These are phyloP conservation scores for Scelioninae gen. 2 DNA, from an alignment of 2,888 invertebrate genomes.

Conservation along the genomic window DNA sequence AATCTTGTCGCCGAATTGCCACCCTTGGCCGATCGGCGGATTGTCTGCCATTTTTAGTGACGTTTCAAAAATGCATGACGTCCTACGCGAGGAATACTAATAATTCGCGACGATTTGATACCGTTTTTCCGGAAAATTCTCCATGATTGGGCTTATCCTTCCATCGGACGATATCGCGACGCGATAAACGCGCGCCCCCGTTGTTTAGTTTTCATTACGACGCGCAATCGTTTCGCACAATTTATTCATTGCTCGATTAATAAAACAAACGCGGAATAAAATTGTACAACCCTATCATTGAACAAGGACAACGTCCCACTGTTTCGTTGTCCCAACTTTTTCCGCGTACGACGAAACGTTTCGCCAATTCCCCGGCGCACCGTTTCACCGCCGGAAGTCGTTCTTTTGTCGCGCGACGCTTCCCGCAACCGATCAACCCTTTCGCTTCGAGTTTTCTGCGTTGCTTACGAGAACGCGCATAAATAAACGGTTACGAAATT, in stretches of 20 bases:
- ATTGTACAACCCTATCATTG: conserved; percentile 38
- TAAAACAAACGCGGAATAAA: conserved; percentile 2
- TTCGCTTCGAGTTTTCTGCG: conserved; percentile 37
- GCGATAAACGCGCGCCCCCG: conserved; percentile 46
- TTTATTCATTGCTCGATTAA: conserved; percentile 45
- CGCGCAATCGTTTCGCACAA: conserved; percentile 35
- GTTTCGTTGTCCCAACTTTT: no score
- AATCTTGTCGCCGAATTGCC: no score
- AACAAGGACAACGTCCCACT: no score
- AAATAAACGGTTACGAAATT: conserved; percentile 34
- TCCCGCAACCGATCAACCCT: conserved; percentile 65
- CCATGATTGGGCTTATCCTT: conserved; percentile 56
- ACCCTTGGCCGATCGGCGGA: no score
- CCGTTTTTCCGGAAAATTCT: conserved; percentile 41
- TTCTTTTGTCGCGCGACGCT: conserved; percentile 72
- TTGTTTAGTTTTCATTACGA: conserved; percentile 56
- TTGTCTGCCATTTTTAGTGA: no score
- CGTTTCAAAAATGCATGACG: conserved; percentile 27
- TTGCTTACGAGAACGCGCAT: conserved; percentile 46
- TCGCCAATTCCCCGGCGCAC: conserved; percentile 65
- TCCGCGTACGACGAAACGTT: no score
- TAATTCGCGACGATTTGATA: conserved; percentile 49
- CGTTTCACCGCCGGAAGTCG: conserved; percentile 73
- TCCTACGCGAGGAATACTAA: conserved; percentile 1
- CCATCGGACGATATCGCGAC: conserved; percentile 40